Evolutionary conservation across 2,888 invertebrate species (phyloP).

Genomic region (Drosophila paracracens): DNA sequence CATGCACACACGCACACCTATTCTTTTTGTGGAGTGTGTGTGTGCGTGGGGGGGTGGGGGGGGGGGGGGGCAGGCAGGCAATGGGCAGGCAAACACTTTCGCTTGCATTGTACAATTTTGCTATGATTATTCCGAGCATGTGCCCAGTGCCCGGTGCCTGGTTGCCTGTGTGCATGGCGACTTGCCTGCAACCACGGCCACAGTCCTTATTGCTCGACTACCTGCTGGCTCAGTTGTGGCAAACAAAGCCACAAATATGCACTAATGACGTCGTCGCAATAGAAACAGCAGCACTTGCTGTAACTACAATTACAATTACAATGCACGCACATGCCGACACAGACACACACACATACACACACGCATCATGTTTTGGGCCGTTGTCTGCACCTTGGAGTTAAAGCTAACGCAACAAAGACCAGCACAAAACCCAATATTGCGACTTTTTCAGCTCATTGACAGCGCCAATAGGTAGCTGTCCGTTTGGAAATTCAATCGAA

Average conservation of each 20-base stretch:
- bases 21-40: conserved; percentile 20
- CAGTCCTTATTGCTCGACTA: conserved; percentile 14
- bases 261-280: conserved; percentile 79
- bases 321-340: conserved; percentile 8
- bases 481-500: background rate
- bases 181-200: conserved; percentile 40
- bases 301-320: conserved; percentile 61
- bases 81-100: conserved; percentile 73
- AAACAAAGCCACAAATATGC: conserved; percentile 84
- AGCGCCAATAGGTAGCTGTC: conserved; percentile 53
- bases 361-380: conserved; percentile 44
- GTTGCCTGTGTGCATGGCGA: background rate
- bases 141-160: conserved; percentile 27
- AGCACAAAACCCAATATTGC: conserved; percentile 53
- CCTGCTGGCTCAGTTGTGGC: conserved; percentile 73
- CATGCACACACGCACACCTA: conserved; percentile 22
- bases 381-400: conserved; percentile 44
- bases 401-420: conserved; percentile 50
- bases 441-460: conserved; percentile 64
- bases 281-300: conserved; percentile 43
- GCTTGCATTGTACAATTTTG: conserved; percentile 80
- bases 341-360: background rate
- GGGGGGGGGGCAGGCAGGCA: conserved; percentile 26
- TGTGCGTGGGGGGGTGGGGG: background rate
- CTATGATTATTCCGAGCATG: conserved; percentile 82